phyloP scores from a whole-genome alignment of 2,888 invertebrate genomes.

The Keiferia lycopersicella region DNA sequence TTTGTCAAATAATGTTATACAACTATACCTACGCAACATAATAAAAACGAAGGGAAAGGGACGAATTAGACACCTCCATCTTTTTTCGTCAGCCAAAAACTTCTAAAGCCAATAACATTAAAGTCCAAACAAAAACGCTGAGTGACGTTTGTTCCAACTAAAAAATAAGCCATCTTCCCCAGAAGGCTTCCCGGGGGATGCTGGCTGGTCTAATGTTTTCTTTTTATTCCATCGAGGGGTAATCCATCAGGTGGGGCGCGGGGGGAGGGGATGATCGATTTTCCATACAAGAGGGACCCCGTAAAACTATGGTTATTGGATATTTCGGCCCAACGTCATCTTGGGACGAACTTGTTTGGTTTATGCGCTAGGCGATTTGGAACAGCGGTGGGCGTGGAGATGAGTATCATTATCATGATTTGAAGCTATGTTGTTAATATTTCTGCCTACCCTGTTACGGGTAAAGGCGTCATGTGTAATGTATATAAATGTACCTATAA shows the following conservation, averaged over 20 bases:
- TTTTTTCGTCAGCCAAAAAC: too few relatives aligned
- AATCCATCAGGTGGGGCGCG: slow-evolving; percentile 64
- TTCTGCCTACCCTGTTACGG: too few relatives aligned
- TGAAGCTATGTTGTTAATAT: too few relatives aligned
- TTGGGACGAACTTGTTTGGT: slow-evolving; percentile 59
- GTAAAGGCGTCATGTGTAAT: too few relatives aligned
- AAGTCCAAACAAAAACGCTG: slow-evolving; percentile 55
- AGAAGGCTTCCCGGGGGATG: slow-evolving; percentile 59
- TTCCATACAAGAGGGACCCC: slow-evolving; percentile 60
- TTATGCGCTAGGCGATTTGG: slow-evolving; percentile 49
- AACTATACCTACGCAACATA: too few relatives aligned
- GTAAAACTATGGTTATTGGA: slow-evolving; percentile 78
- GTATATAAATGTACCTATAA: too few relatives aligned
- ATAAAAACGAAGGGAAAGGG: too few relatives aligned
- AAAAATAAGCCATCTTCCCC: slow-evolving; percentile 57
- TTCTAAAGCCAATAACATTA: slow-evolving; percentile 44
- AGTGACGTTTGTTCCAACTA: slow-evolving; percentile 56
- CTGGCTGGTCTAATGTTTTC: slow-evolving; percentile 71
- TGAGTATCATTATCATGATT: too few relatives aligned
- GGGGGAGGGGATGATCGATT: slow-evolving; percentile 65
- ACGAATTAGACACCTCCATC: too few relatives aligned
- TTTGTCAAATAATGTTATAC: too few relatives aligned
- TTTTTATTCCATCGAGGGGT: slow-evolving; percentile 73
- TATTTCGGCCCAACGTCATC: slow-evolving; percentile 63
- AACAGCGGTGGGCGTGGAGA: slow-evolving; percentile 41